Evolutionary conservation across 2,113 vertebrate species (phyloP).

Genomic region (Elachura formosa): DNA sequence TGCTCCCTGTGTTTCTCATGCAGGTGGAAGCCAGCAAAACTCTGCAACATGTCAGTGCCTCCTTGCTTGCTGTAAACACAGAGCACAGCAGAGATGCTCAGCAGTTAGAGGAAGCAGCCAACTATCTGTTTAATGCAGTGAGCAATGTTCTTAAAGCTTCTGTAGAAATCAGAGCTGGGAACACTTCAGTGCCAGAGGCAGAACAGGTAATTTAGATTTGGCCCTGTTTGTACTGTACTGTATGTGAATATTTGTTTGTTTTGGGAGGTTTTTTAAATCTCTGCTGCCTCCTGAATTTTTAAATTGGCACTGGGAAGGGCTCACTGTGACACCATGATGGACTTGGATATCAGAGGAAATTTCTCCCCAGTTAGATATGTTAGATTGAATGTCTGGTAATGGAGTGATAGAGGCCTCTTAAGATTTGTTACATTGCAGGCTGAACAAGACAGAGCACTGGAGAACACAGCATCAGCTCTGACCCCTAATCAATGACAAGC

Average conservation of each 20-base stretch:
- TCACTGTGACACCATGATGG: not conserved
- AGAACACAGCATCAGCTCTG: not conserved
- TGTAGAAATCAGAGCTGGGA: conserved; percentile 11
- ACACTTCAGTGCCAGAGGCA: not conserved
- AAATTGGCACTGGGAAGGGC: not conserved
- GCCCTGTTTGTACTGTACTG: not conserved
- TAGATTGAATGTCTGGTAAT: not conserved
- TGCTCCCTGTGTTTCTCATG: not conserved
- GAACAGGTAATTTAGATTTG: conserved; percentile 50
- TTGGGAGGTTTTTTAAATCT: not conserved
- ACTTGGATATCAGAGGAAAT: not conserved
- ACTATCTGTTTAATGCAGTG: conserved; percentile 78
- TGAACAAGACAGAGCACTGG: not conserved
- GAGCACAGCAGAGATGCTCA: conserved; percentile 42
- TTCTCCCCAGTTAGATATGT: not conserved
- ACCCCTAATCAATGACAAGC: not conserved
- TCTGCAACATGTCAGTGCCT: conserved; percentile 78
- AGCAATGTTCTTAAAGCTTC: conserved; percentile 83
- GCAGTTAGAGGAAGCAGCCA: conserved; percentile 68
- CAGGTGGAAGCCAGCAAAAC: conserved; percentile 79
- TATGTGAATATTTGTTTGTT: not conserved
- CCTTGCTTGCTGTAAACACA: conserved; percentile 67
- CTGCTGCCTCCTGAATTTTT: not conserved
- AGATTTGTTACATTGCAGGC: not conserved
- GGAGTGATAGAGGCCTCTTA: not conserved